phyloP scores from a whole-genome alignment of 2,888 invertebrate genomes.

The Masnerella sp. region DNA sequence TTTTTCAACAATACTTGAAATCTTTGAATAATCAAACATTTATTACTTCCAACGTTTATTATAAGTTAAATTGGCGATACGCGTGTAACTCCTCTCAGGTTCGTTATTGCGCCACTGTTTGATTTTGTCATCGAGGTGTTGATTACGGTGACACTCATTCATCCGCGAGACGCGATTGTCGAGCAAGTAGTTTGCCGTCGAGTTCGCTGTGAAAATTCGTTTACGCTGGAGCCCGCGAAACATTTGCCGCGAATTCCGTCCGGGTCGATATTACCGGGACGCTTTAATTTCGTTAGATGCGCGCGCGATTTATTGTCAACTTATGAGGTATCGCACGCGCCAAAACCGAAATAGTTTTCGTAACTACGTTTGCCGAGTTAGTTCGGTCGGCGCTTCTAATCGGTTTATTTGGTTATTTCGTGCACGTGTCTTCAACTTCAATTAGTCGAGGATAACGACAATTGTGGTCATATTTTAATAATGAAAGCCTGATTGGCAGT shows the following conservation, averaged over 20 bases:
- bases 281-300: conserved; percentile 14
- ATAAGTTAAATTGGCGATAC: conserved; percentile 28
- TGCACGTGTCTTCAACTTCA: too few species aligned
- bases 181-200: conserved; percentile 45
- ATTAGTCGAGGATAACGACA: too few species aligned
- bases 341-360: background rate
- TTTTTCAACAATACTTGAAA: background rate
- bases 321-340: conserved; percentile 10
- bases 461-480: too few species aligned
- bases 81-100: conserved; percentile 8
- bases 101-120: conserved; percentile 39
- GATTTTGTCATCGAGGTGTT: conserved; percentile 40
- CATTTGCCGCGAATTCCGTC: conserved; percentile 18
- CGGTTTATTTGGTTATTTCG: background rate
- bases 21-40: conserved; percentile 20
- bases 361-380: background rate
- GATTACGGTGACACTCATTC: conserved; percentile 41
- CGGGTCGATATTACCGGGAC: conserved; percentile 23
- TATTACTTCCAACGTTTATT: conserved; percentile 19
- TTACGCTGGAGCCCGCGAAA: conserved; percentile 38
- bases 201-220: conserved; percentile 43
- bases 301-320: conserved; percentile 20
- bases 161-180: conserved; percentile 42
- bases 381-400: conserved; percentile 1
- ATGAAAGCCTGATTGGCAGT: too few species aligned